Evolutionary conservation across 2,888 invertebrate genomes (phyloP).

Genomic region (Epirrhoe alternata): DNA sequence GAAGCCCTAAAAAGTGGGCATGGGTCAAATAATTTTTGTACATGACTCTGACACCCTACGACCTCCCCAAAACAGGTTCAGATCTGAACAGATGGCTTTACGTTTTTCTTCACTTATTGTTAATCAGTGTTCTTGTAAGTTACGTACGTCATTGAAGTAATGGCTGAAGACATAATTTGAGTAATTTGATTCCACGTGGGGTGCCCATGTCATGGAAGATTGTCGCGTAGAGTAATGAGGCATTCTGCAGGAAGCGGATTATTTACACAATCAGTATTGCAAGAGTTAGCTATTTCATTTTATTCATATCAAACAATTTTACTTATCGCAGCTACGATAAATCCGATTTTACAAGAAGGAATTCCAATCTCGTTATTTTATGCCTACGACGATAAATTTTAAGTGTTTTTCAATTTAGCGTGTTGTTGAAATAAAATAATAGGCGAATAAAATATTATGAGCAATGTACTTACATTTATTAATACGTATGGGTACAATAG

Average conservation of each 20-base stretch:
- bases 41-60: no score
- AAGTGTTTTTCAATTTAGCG: neutral
- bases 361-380: neutral
- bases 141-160: neutral
- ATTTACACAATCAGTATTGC: conserved; percentile 16
- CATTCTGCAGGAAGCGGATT: conserved; percentile 22
- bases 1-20: no score
- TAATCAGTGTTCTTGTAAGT: neutral
- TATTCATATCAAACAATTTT: neutral
- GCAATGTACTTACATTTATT: neutral
- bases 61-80: no score
- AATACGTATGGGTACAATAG: no score
- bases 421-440: neutral
- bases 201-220: conserved; percentile 13
- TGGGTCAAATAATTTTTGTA: no score
- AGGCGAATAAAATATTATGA: neutral
- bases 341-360: neutral
- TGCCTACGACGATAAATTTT: neutral
- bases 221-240: conserved; percentile 18
- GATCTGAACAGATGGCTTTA: no score
- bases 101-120: no score
- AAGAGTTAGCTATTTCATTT: conserved; percentile 2
- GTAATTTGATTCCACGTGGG: conserved; percentile 25
- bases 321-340: neutral
- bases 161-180: conserved; percentile 19